Percentiles rank a stretch among this genome's conserved stretches.
These are phyloP conservation scores for Craseonycteris thonglongyai DNA, from an alignment of 2,113 vertebrate genomes.

Conservation along the genomic window DNA sequence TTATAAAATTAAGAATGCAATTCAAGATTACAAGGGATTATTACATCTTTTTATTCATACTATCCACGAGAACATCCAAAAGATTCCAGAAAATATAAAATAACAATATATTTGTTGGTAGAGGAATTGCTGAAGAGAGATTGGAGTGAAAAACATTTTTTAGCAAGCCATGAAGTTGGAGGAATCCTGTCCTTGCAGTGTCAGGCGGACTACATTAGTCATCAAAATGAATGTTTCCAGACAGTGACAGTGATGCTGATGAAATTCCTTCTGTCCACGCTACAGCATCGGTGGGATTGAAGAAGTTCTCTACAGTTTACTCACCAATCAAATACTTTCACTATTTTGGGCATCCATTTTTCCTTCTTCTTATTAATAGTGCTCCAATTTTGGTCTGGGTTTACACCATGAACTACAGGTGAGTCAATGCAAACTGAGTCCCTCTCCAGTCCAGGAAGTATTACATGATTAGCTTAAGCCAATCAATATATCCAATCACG, in stretches of 20 bases:
- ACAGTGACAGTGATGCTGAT: background rate
- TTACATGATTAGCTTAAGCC: background rate
- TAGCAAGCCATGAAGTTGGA: background rate
- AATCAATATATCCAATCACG: background rate
- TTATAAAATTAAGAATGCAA: constrained; percentile 1
- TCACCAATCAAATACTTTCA: background rate
- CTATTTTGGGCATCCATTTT: background rate
- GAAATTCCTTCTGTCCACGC: background rate
- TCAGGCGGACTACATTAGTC: background rate
- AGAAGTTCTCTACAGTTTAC: background rate
- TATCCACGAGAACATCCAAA: background rate
- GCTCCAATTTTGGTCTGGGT: background rate
- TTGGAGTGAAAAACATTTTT: background rate
- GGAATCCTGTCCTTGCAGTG: background rate
- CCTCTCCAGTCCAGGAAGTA: background rate
- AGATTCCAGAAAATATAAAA: background rate
- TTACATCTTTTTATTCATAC: background rate
- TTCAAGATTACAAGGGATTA: background rate
- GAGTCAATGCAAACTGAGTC: background rate
- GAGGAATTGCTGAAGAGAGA: background rate
- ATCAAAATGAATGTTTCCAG: background rate
- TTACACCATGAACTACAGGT: background rate
- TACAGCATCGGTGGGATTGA: background rate
- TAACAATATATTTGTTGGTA: background rate
- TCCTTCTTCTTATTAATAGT: background rate